These are phyloP conservation scores for Conger conger DNA, from an alignment of 2,113 vertebrate species.

Conservation along the genomic window DNA sequence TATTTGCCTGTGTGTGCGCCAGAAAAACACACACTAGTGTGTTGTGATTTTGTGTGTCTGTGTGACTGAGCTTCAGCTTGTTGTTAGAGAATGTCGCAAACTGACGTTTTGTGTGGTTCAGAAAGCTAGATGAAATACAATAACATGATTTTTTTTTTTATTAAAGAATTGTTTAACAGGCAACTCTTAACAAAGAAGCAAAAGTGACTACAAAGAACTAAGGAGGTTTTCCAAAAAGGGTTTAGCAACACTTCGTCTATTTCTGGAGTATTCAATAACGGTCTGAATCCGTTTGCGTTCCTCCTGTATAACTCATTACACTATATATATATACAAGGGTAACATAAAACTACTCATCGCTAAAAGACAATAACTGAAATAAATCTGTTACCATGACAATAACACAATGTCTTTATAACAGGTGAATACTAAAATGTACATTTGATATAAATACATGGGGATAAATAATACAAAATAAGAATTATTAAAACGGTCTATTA, in stretches of 20 bases:
- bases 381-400: slow-evolving; percentile 90
- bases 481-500: slow-evolving; percentile 85
- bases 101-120: slow-evolving; percentile 31
- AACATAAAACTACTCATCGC: slow-evolving; percentile 89
- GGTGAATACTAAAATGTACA: slow-evolving; percentile 96
- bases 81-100: not conserved
- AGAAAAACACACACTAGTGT: slow-evolving; percentile 33
- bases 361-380: slow-evolving; percentile 98
- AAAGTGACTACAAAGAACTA: slow-evolving; percentile 93
- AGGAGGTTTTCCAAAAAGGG: slow-evolving; percentile 74
- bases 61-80: too few relatives aligned
- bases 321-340: slow-evolving; percentile 89
- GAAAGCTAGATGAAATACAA: slow-evolving; percentile 75
- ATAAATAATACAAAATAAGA: slow-evolving; percentile 96
- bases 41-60: slow-evolving; percentile 5
- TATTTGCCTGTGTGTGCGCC: slow-evolving; percentile 17
- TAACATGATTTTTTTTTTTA: slow-evolving; percentile 93
- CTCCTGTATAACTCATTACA: slow-evolving; percentile 93
- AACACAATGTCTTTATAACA: slow-evolving; percentile 87
- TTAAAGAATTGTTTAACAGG: slow-evolving; percentile 95
- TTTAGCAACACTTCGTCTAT: slow-evolving; percentile 68
- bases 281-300: slow-evolving; percentile 78
- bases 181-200: slow-evolving; percentile 88
- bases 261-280: slow-evolving; percentile 86
- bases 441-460: slow-evolving; percentile 96